Evolutionary conservation across 2,113 vertebrate genomes (phyloP).

Genomic region (Zapornia atra): DNA sequence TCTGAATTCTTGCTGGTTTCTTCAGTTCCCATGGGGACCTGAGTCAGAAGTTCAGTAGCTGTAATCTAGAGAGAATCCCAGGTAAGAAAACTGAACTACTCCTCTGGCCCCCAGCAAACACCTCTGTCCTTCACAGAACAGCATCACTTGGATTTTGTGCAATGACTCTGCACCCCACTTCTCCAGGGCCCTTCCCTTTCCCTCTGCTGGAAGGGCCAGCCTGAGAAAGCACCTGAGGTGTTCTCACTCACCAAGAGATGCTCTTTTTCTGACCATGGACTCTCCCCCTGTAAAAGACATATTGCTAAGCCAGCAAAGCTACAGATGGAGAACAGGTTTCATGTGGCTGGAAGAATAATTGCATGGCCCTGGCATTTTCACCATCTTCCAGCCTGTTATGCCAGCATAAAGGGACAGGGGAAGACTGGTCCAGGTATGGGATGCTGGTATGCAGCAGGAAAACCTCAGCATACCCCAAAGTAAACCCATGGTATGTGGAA

Average conservation of each 20-base stretch:
- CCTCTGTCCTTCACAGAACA: not conserved
- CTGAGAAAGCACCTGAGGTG: not conserved
- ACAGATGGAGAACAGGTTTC: not conserved
- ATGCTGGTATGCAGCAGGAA: not conserved
- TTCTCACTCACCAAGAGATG: not conserved
- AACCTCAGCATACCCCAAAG: not conserved
- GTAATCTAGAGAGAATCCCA: not conserved
- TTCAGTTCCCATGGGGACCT: not conserved
- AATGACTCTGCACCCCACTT: not conserved
- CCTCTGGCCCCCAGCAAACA: not conserved
- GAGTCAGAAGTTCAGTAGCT: not conserved
- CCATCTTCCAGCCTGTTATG: not conserved
- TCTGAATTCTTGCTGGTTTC: not conserved
- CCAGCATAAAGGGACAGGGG: not conserved
- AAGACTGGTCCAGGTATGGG: not conserved
- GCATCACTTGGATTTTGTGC: not conserved
- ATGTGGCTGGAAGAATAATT: not conserved
- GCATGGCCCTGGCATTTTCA: not conserved
- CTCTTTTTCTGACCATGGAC: not conserved
- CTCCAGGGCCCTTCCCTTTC: not conserved
- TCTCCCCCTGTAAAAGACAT: not conserved
- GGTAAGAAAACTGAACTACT: not conserved
- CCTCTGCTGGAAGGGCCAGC: not conserved
- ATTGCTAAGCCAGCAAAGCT: not conserved
- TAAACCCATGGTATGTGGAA: accelerated